A percentile compares a stretch with the other conserved stretches of the same genome.
Conservation (phyloP, 2,113 vertebrate genomes). For the Toxotes chatareus region DNA sequence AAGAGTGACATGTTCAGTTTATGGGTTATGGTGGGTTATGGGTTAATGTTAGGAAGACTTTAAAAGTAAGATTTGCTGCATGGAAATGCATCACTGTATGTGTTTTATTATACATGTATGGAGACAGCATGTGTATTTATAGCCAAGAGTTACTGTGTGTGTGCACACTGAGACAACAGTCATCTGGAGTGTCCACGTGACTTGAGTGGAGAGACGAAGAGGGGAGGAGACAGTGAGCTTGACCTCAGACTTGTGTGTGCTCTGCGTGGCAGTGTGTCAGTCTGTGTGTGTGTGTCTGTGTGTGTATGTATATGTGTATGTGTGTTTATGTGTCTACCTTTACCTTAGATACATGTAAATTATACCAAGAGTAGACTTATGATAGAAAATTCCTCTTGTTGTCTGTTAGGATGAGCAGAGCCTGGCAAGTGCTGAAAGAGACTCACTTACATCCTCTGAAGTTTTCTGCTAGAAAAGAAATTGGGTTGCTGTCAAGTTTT, state of each 20-base stretch:
- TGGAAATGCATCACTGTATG: slow-evolving; percentile 24
- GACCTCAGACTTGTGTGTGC: slow-evolving; percentile 60
- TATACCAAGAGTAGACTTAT: background rate
- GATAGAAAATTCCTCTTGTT: background rate
- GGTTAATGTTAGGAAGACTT: background rate
- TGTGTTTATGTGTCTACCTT: background rate
- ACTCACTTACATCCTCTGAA: background rate
- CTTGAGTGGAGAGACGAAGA: slow-evolving; percentile 17
- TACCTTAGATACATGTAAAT: background rate
- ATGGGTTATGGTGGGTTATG: background rate
- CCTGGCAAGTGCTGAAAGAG: background rate
- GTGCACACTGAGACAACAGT: slow-evolving; percentile 52
- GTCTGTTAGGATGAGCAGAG: background rate
- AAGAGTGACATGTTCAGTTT: background rate
- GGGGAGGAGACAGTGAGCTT: slow-evolving; percentile 40
- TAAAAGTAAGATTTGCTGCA: slow-evolving; percentile 33
- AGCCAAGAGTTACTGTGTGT: slow-evolving; percentile 26
- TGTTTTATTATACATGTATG: slow-evolving; percentile 67
- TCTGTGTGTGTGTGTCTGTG: slow-evolving; percentile 5
- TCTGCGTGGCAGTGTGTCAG: slow-evolving; percentile 39
- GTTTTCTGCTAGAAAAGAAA: slow-evolving; percentile 34
- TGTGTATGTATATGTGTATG: background rate
- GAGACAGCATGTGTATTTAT: slow-evolving; percentile 69
- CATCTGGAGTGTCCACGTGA: slow-evolving; percentile 72
- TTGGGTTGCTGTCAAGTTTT: slow-evolving; percentile 1